Conservation (phyloP, 1,140 invertebrate species). For the Drosophila busckii region DNA sequence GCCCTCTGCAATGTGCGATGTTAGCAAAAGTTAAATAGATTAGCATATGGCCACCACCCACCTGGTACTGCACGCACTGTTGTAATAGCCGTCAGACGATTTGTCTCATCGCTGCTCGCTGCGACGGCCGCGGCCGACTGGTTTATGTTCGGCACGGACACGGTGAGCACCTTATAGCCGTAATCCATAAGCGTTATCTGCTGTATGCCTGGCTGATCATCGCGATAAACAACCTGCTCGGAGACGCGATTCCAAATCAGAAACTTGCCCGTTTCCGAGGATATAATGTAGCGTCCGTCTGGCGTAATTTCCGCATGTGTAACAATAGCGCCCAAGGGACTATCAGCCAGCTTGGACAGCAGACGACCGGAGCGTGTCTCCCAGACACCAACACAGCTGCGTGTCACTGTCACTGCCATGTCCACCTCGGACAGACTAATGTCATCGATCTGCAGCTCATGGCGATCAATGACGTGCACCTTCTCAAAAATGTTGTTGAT, state of each 20-base stretch:
- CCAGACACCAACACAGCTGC: conserved; percentile 97
- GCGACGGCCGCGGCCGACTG: conserved; percentile 77
- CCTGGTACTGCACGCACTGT: conserved; percentile 86
- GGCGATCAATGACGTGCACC: conserved; percentile 96
- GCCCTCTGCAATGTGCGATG: conserved; percentile 87
- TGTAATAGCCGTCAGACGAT: conserved; percentile 83
- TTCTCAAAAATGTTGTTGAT: conserved; percentile 99
- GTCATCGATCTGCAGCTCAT: conserved; percentile 96
- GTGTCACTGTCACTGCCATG: conserved; percentile 91
- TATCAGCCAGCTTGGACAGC: conserved; percentile 92
- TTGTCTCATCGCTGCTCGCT: conserved; percentile 77
- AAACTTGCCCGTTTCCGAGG: conserved; percentile 94
- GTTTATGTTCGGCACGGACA: conserved; percentile 84
- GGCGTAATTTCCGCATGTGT: conserved; percentile 94
- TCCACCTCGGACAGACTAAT: conserved; percentile 89
- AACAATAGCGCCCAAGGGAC: conserved; percentile 95
- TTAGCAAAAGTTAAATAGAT: background rate
- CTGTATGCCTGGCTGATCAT: conserved; percentile 90
- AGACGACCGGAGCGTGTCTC: conserved; percentile 92
- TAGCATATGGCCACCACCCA: background rate
- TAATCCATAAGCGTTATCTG: conserved; percentile 92
- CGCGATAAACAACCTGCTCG: conserved; percentile 90
- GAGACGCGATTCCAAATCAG: conserved; percentile 94
- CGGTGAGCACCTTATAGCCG: conserved; percentile 89
- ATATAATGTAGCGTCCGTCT: conserved; percentile 90